Evolutionary conservation across 1,140 invertebrate species (phyloP).

Genomic region (Nylanderia fulva): DNA sequence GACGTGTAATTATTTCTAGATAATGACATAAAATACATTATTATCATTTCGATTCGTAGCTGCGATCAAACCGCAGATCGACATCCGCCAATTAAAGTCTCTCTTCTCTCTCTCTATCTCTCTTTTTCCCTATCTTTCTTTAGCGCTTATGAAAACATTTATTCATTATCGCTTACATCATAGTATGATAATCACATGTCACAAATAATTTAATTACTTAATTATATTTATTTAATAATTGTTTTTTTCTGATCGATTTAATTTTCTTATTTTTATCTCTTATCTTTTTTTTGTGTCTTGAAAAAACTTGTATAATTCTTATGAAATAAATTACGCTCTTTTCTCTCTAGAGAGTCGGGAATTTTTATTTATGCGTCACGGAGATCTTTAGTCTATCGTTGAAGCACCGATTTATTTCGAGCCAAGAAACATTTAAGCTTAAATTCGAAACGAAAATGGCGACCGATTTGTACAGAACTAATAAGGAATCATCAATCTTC

Average conservation of each 20-base stretch:
- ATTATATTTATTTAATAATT: too few species aligned
- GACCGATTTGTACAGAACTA: constrained; percentile 1
- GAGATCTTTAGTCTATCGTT: constrained; percentile 30
- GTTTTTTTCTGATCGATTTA: not conserved
- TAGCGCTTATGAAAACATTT: constrained; percentile 1
- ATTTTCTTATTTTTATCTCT: not conserved
- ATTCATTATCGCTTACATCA: constrained; percentile 23
- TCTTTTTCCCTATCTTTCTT: not conserved
- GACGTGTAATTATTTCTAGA: constrained; percentile 61
- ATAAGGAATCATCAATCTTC: constrained; percentile 21
- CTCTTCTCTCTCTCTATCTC: not conserved
- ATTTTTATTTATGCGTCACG: not conserved
- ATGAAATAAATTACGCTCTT: constrained; percentile 17
- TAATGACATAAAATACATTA: constrained; percentile 63
- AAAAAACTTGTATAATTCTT: not conserved
- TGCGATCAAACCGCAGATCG: constrained; percentile 40
- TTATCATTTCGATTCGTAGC: constrained; percentile 58
- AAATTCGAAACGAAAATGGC: constrained; percentile 43
- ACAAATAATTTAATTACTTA: constrained; percentile 4
- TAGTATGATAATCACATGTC: not conserved
- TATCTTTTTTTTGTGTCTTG: not conserved
- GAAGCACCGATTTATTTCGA: constrained; percentile 65
- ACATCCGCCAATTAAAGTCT: constrained; percentile 51
- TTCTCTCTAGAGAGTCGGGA: constrained; percentile 1
- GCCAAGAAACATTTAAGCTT: too few species aligned